Conservation (phyloP, 2,113 vertebrate species). For the Oceanodroma tethys region DNA sequence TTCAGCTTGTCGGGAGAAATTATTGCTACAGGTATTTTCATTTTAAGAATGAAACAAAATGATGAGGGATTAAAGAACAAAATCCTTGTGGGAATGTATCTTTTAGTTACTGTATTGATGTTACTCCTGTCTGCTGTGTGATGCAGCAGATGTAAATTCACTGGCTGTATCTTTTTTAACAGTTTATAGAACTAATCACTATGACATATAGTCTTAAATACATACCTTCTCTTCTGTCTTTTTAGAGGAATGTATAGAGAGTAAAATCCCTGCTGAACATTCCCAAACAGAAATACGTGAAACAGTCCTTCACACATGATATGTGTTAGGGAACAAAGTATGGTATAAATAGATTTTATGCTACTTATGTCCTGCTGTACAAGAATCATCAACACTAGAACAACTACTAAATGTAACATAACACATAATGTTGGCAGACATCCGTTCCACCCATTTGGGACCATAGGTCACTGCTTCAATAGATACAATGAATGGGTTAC, state of each 20-base stretch:
- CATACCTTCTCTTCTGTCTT: neutral
- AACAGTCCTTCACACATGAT: neutral
- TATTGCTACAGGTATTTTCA: slow-evolving; percentile 22
- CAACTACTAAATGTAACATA: neutral
- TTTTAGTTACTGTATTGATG: neutral
- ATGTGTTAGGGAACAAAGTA: neutral
- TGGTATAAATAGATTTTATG: neutral
- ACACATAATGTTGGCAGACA: neutral
- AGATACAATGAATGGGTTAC: neutral
- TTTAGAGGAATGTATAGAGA: neutral
- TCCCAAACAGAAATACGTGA: neutral
- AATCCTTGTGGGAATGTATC: neutral
- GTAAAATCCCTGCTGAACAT: neutral
- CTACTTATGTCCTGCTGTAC: neutral
- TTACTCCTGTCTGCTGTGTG: neutral
- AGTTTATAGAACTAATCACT: neutral
- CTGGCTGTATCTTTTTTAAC: neutral
- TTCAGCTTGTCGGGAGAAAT: slow-evolving; percentile 24
- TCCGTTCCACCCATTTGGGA: neutral
- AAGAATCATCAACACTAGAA: neutral
- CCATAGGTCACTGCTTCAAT: neutral
- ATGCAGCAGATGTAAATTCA: neutral
- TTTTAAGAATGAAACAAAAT: slow-evolving; percentile 11
- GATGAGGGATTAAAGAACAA: slow-evolving; percentile 11
- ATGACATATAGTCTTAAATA: neutral